Base-by-base conservation (phyloP, 1,140 invertebrate species). In the Danaus plexippus region DNA sequence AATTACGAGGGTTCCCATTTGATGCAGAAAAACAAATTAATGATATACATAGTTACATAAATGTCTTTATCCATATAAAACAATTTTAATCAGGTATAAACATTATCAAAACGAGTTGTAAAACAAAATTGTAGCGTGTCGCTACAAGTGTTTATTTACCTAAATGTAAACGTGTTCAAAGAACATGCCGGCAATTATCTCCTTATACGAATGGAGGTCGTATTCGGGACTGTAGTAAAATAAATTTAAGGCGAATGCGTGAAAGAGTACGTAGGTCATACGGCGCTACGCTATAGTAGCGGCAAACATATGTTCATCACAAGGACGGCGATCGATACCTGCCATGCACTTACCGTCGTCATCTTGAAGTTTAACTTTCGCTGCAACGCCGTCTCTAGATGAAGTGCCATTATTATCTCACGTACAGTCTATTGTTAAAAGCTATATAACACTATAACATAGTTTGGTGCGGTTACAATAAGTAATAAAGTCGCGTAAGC, bases 361-460 rank as follows among this genome's bases (percentile, higher is more conserved):
- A 87, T 80, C 75, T 85, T 85, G 83, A 84, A 87, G 79, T 82
- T 85, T 61, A 87, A 70, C 73, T 85, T 85, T 57, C 83, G 77
- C 77, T 87, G 83, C 79, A 87, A 75, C 69, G 81, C 75, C 51
- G 83, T 87, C 75, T 87, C 84, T 64, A 87, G 72, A 52, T 87
- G 84, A n/a, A 87, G 79, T 63, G 84, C 84, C 84, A 87, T 87
- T 68, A 53, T 45, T 47, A 59, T 63, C n/a, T 61, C 63, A 69
- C 68, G 63, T 63, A 73, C 61, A 54, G 62, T 62, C 55, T 61
- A 66, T 58, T 60, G 57, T 55, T 57, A 54, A 57, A 54, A 66
- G 65, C 67, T 62, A 59, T 50, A 60, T 63, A 52, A 78, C 73
- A 82, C 75, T 81, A 80, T 73, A 79, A 75, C 77, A 86, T 84